Percentiles rank a stretch among this genome's conserved stretches.
Evolutionary conservation across 2,113 vertebrate genomes (phyloP).

Genomic region (Hippocampus mohnikei): DNA sequence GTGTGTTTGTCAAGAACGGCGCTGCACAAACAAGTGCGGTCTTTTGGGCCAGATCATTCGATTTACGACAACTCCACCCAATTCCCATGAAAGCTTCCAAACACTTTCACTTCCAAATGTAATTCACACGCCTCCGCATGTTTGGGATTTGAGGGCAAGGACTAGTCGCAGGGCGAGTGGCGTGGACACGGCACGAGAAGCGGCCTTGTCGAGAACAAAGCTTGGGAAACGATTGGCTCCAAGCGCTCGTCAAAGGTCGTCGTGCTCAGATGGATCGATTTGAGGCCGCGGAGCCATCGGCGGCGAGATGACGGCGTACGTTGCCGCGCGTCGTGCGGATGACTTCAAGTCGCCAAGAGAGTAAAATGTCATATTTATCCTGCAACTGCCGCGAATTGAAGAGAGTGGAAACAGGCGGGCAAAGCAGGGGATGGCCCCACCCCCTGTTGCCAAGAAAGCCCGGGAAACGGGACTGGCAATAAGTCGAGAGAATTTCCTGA

Average conservation of each 20-base stretch:
- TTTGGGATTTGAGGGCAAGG: conserved; percentile 34
- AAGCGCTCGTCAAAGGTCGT: conserved; percentile 34
- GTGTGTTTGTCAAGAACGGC: neutral
- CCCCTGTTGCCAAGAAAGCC: conserved; percentile 1
- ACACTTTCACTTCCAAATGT: conserved; percentile 35
- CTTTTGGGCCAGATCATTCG: conserved; percentile 26
- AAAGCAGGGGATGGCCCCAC: conserved; percentile 18
- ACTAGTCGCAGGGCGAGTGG: neutral
- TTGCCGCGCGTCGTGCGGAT: conserved; percentile 33
- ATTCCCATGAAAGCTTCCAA: conserved; percentile 33
- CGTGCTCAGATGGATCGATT: conserved; percentile 43
- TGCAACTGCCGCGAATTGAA: conserved; percentile 25
- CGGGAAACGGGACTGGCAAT: neutral
- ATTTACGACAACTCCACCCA: conserved; percentile 33
- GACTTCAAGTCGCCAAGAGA: conserved; percentile 19
- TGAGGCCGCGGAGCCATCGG: conserved; percentile 37
- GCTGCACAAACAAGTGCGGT: conserved; percentile 26
- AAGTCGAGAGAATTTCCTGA: conserved; percentile 34
- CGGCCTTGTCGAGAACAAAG: conserved; percentile 8
- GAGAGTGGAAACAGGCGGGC: conserved; percentile 6
- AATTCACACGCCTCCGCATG: conserved; percentile 33
- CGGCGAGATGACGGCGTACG: conserved; percentile 27
- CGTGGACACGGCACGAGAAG: conserved; percentile 1
- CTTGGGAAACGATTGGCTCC: conserved; percentile 27
- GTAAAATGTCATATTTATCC: conserved; percentile 39